A percentile compares a stretch with the other conserved stretches of the same genome.
phyloP scores from a whole-genome alignment of 2,797 vertebrate species.

The Thunnus albacares region DNA sequence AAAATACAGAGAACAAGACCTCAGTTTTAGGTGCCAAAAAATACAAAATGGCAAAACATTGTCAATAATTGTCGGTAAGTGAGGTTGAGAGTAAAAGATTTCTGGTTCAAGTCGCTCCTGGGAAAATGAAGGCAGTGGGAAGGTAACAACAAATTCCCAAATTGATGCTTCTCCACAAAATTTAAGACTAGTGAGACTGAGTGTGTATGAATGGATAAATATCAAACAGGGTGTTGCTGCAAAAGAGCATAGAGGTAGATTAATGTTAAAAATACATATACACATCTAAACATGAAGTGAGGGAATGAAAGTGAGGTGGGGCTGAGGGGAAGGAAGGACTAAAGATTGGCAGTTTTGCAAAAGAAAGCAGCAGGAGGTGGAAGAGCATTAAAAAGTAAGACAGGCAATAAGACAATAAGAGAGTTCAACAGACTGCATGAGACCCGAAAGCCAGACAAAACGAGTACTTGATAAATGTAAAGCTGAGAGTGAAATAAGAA shows the following conservation, averaged over 20 bases:
- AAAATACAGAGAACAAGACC: too few relatives aligned
- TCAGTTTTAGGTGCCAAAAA: background rate
- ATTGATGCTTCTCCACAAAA: too few relatives aligned
- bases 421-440: background rate
- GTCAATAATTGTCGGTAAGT: background rate
- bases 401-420: too few relatives aligned
- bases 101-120: background rate
- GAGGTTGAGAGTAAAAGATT: too few relatives aligned
- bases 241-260: too few relatives aligned
- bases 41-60: background rate
- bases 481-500: slow-evolving; percentile 16
- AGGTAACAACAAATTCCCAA: background rate
- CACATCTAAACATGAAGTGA: slow-evolving; percentile 10
- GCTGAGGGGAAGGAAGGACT: background rate
- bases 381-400: background rate
- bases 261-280: background rate
- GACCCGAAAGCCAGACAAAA: slow-evolving; percentile 13
- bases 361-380: background rate
- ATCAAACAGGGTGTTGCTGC: background rate
- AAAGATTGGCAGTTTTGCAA: background rate
- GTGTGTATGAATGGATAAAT: background rate
- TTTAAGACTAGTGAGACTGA: too few relatives aligned
- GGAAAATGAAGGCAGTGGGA: background rate
- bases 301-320: background rate
- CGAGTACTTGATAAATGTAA: slow-evolving; percentile 8